Base-by-base conservation (phyloP, 1,140 invertebrate genomes). In the Fragariocoptes setiger region DNA sequence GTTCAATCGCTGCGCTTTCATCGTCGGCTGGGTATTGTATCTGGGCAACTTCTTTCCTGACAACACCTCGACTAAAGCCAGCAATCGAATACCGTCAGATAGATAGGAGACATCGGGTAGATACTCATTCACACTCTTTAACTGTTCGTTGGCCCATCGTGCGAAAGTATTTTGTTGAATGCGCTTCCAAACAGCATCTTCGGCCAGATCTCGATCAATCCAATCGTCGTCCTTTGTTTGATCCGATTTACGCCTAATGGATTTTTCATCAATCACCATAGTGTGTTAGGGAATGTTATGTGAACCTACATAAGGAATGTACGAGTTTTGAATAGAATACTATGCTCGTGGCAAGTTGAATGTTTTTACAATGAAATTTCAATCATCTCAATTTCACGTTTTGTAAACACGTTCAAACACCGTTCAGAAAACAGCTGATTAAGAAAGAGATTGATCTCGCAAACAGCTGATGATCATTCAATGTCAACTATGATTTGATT, bases 111-210 rank as follows among this genome's bases (percentile, higher is more conserved):
- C 57, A 58, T 77, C 74, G 18, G 61, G 65, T 43, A 88, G 72
- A 47, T 68, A 65, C 54, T 73, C 76, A 52, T 72, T 68, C 17
- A 69, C 71, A 5, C 66, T 70, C 59, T 82, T 80, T 39, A 88
- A 61, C 54, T 82, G 78, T 52, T 88, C 77, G 61, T 88, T 88
- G 3, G 76, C 78, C 82, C 82, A 88, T 51, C 82, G n/a, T n/a
- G 80, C 82, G 54, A 88, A 88, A 20, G 82, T 88, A 54, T 88
- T 88, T 58, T 85, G 77, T 59, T 88, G 82, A 45, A 88, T 88
- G 48, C 74, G 65, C 59, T 83, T 85, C 78, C 78, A 85, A 54
- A 76, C 71, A 39, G 78, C 78, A 63, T 85, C 78, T 53, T 82
- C 78, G 48, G 76, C 76, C 49, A 83, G 62, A 53, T 83, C 76